Evolutionary conservation across 2,113 vertebrate genomes (phyloP).

Genomic region (Xiphorhynchus elegans): DNA sequence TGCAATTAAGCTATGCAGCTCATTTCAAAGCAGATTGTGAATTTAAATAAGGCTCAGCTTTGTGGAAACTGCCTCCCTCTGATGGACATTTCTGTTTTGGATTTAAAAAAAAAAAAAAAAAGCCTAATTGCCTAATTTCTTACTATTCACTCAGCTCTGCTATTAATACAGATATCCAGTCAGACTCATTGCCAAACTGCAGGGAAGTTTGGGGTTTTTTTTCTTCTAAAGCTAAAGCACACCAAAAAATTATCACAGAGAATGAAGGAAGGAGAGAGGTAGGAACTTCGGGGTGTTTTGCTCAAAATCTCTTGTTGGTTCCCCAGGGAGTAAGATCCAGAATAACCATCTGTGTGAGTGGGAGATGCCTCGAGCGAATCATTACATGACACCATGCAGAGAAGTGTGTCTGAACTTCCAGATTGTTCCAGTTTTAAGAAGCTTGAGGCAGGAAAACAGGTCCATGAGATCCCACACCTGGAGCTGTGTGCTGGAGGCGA

Average conservation of each 20-base stretch:
- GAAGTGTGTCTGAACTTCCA: not conserved
- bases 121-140: not conserved
- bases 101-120: not conserved
- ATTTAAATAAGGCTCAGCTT: constrained; percentile 27
- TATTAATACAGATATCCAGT: not conserved
- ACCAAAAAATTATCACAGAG: not conserved
- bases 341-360: not conserved
- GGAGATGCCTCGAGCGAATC: not conserved
- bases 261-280: not conserved
- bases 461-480: not conserved
- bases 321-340: not conserved
- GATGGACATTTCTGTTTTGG: constrained; percentile 22
- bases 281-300: not conserved
- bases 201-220: not conserved
- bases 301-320: not conserved
- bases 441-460: not conserved
- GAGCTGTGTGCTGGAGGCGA: not conserved
- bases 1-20: constrained; percentile 5
- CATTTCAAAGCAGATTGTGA: constrained; percentile 3
- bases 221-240: not conserved
- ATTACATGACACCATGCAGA: not conserved
- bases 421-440: not conserved
- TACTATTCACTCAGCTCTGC: not conserved
- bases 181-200: not conserved
- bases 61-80: constrained; percentile 42